phyloP scores from a whole-genome alignment of 37 sponge, comb jelly and placozoan species.

The Cladorhizidae sp. region DNA sequence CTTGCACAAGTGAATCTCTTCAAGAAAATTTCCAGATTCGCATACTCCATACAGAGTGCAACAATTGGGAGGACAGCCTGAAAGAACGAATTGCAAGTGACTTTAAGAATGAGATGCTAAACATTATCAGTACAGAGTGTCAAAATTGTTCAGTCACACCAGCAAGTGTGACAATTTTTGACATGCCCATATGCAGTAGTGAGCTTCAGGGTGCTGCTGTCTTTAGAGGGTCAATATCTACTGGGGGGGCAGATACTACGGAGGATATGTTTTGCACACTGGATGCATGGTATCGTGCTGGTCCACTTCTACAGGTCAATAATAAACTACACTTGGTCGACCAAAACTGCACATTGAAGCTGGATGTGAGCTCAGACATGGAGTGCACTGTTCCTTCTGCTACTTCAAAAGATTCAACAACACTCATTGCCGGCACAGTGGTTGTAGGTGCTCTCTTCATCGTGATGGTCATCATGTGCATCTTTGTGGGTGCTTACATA shows the following conservation, averaged over 20 bases:
- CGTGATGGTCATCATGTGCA: no score
- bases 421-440: no score
- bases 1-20: not conserved
- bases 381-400: no score
- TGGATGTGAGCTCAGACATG: not conserved
- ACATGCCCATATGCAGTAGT: constrained; percentile 14
- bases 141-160: not conserved
- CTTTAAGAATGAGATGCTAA: constrained; percentile 7
- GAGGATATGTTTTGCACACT: constrained; percentile 25
- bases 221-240: constrained; percentile 13
- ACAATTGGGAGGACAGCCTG: not conserved
- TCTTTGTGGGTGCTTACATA: no score
- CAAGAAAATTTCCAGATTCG: constrained; percentile 19
- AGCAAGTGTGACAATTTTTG: not conserved
- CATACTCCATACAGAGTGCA: not conserved
- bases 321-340: not conserved
- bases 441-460: no score
- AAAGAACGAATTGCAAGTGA: not conserved
- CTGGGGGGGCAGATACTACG: not conserved
- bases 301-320: constrained; percentile 9
- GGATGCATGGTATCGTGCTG: constrained; percentile 1
- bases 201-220: not conserved
- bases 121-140: constrained; percentile 6
- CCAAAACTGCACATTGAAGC: not conserved
- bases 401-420: no score